Conservation (phyloP, 2,113 vertebrate genomes). For the Atherinomorus stipes region DNA sequence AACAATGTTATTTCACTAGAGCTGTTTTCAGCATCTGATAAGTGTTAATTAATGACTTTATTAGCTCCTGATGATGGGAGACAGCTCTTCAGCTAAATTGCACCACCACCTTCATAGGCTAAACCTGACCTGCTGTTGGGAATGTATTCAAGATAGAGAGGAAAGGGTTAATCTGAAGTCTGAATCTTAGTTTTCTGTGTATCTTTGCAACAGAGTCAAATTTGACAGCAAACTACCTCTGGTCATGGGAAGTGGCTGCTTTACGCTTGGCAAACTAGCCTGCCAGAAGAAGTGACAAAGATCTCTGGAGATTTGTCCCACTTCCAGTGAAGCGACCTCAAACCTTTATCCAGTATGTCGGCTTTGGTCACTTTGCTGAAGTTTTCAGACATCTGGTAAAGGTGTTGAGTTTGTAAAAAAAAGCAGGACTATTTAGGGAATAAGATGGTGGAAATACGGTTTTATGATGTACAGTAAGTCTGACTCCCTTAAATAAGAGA, state of each 20-base stretch:
- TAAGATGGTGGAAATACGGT: constrained; percentile 63
- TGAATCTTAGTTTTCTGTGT: background rate
- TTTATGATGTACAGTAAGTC: constrained; percentile 70
- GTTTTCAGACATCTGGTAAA: constrained; percentile 66
- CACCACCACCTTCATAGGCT: too few species aligned
- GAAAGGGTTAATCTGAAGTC: background rate
- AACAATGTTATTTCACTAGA: too few species aligned
- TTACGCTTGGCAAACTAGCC: background rate
- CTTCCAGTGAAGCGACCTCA: constrained; percentile 36
- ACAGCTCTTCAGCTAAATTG: too few species aligned
- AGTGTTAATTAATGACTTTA: too few species aligned
- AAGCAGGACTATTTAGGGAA: constrained; percentile 64
- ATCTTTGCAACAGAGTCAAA: background rate
- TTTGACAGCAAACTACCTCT: background rate
- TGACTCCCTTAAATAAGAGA: constrained; percentile 11
- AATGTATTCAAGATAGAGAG: too few species aligned
- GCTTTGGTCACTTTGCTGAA: constrained; percentile 32
- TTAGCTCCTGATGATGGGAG: too few species aligned
- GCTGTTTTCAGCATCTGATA: too few species aligned
- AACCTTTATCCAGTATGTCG: background rate
- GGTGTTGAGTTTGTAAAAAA: constrained; percentile 42
- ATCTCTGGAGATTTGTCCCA: constrained; percentile 12
- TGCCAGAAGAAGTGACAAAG: constrained; percentile 32
- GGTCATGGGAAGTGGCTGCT: constrained; percentile 4
- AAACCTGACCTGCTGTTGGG: too few species aligned